A percentile compares a stretch with the other conserved stretches of the same genome.
Evolutionary conservation across 2,888 invertebrate species (phyloP).

Genomic region (Eristalis intricaria): DNA sequence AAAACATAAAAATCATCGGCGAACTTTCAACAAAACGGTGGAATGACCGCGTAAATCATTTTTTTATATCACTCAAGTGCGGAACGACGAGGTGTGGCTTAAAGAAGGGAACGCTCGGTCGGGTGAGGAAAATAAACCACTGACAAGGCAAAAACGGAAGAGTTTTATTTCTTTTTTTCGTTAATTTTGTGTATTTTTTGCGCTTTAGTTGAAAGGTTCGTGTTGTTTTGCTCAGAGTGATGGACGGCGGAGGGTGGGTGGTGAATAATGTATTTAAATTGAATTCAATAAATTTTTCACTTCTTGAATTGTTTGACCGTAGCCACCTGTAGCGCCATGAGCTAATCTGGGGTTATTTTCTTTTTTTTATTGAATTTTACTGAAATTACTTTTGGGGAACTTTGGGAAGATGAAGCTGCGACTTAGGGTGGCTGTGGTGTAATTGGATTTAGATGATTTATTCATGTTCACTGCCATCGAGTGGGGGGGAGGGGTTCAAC

Average conservation of each 20-base stretch:
- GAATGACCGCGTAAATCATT: constrained; percentile 38
- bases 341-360: neutral
- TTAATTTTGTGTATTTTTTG: neutral
- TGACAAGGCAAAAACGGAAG: neutral
- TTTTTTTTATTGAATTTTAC: neutral
- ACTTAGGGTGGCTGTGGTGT: neutral
- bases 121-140: neutral
- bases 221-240: neutral
- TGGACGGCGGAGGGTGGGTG: neutral
- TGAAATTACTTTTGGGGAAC: neutral
- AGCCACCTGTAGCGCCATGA: neutral
- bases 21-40: constrained; percentile 10
- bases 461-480: neutral
- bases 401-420: neutral
- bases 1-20: neutral
- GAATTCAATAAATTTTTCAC: neutral
- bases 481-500: neutral
- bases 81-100: neutral
- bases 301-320: neutral
- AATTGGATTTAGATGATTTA: neutral
- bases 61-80: constrained; percentile 6
- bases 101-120: neutral
- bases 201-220: neutral
- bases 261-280: neutral
- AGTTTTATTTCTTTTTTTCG: neutral